phyloP scores from a whole-genome alignment of 2,797 vertebrate species.

The Esox lucius region DNA sequence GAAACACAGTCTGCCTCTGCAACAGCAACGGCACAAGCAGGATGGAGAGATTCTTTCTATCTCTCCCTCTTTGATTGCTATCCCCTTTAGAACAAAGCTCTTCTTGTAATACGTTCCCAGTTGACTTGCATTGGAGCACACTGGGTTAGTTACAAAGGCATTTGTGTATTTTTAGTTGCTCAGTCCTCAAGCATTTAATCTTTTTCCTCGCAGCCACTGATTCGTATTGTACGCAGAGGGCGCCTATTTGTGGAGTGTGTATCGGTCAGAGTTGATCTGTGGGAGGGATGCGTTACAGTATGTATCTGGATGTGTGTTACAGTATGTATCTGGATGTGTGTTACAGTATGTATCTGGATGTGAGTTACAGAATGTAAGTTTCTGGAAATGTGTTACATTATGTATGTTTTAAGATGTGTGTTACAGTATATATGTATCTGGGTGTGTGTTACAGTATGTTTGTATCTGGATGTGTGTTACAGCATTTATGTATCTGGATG shows the following conservation, averaged over 20 bases:
- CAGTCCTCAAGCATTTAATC: conserved; percentile 33
- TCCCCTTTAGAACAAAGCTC: conserved; percentile 42
- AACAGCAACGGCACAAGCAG: conserved; percentile 33
- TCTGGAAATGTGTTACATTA: too few species aligned
- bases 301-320: not conserved
- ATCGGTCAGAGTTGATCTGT: conserved; percentile 10
- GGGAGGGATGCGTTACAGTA: not conserved
- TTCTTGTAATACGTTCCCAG: conserved; percentile 43
- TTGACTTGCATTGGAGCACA: conserved; percentile 37
- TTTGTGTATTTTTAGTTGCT: conserved; percentile 47
- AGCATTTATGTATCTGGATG: too few species aligned
- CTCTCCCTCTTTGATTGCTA: conserved; percentile 44
- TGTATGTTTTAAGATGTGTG: too few species aligned
- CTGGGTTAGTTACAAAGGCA: conserved; percentile 44
- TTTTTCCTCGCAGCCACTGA: conserved; percentile 15
- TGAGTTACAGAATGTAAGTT: too few species aligned
- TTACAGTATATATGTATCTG: too few species aligned
- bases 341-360: too few species aligned
- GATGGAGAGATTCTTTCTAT: conserved; percentile 28
- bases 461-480: too few species aligned
- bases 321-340: too few species aligned
- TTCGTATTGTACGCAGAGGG: conserved; percentile 2
- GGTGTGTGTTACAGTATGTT: too few species aligned
- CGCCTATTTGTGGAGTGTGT: conserved; percentile 31
- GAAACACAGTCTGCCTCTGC: conserved; percentile 45